Percentiles rank a stretch among this genome's conserved stretches.
These are phyloP conservation scores for Pristiophorus japonicus DNA, from an alignment of 2,113 vertebrate species.

Conservation along the genomic window DNA sequence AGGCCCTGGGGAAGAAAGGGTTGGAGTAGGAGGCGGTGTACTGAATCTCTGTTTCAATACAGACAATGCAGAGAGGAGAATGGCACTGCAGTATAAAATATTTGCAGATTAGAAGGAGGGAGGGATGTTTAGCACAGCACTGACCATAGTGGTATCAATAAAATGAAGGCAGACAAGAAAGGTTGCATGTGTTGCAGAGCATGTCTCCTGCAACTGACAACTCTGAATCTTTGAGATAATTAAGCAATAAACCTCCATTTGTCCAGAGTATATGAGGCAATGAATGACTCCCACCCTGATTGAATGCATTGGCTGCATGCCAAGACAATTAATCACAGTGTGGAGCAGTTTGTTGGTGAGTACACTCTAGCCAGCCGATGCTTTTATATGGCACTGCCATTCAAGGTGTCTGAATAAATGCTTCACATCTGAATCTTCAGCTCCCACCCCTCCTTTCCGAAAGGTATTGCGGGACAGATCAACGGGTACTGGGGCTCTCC, in stretches of 20 bases:
- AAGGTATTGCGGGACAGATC: neutral
- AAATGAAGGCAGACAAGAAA: neutral
- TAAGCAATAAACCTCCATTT: neutral
- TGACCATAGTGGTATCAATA: neutral
- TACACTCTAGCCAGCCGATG: neutral
- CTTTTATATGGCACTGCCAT: neutral
- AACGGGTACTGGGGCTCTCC: neutral
- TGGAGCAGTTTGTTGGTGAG: neutral
- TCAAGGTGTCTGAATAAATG: neutral
- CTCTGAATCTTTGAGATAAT: conserved; percentile 18
- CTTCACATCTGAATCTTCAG: neutral
- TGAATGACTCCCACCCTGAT: conserved; percentile 2
- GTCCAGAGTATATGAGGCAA: neutral
- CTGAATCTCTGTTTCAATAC: neutral
- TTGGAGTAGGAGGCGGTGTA: neutral
- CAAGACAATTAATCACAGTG: neutral
- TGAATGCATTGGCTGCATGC: neutral
- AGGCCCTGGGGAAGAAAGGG: neutral
- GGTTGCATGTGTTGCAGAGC: neutral
- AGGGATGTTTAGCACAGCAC: neutral
- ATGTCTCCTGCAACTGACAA: neutral
- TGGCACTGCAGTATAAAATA: neutral
- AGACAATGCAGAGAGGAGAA: neutral
- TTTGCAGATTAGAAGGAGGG: neutral
- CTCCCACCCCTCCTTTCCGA: neutral